These are phyloP conservation scores for Poecilia gillii DNA, from an alignment of 2,797 vertebrate species.

Conservation along the genomic window DNA sequence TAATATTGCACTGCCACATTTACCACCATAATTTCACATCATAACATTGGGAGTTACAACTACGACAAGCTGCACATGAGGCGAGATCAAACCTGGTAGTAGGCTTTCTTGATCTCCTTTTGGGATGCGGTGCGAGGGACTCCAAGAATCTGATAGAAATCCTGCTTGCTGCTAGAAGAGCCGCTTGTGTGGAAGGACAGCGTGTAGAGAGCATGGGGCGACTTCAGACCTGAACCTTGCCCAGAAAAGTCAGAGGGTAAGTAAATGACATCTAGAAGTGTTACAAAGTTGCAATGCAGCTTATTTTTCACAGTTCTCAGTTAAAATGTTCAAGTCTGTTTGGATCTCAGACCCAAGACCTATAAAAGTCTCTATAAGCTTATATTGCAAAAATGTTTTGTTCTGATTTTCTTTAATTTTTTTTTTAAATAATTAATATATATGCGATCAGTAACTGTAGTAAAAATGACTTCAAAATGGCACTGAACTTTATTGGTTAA, in stretches of 20 bases:
- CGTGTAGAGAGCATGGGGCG: conserved; percentile 58
- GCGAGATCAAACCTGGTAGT: conserved; percentile 88
- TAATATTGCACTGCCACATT: not conserved
- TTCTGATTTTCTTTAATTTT: not conserved
- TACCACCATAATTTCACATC: not conserved
- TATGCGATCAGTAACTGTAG: not conserved
- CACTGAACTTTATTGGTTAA: not conserved
- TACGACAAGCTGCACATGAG: not conserved
- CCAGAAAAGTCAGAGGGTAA: not conserved
- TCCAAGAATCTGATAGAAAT: conserved; percentile 93
- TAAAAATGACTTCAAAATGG: not conserved
- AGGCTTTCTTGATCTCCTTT: conserved; percentile 98
- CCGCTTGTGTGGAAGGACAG: conserved; percentile 85
- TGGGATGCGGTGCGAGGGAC: conserved; percentile 89
- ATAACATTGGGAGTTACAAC: not conserved
- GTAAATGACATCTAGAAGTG: not conserved
- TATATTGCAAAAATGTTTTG: not conserved
- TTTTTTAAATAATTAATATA: not conserved
- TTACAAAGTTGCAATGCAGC: not conserved
- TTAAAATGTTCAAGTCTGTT: not conserved
- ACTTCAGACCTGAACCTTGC: conserved; percentile 68
- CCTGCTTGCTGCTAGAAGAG: conserved; percentile 81
- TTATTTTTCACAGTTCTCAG: not conserved
- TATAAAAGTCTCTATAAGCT: no score
- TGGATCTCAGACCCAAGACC: not conserved